Percentiles rank a stretch among this genome's conserved stretches.
Evolutionary conservation across 2,113 vertebrate species (phyloP).

Genomic region (Caracal caracal): DNA sequence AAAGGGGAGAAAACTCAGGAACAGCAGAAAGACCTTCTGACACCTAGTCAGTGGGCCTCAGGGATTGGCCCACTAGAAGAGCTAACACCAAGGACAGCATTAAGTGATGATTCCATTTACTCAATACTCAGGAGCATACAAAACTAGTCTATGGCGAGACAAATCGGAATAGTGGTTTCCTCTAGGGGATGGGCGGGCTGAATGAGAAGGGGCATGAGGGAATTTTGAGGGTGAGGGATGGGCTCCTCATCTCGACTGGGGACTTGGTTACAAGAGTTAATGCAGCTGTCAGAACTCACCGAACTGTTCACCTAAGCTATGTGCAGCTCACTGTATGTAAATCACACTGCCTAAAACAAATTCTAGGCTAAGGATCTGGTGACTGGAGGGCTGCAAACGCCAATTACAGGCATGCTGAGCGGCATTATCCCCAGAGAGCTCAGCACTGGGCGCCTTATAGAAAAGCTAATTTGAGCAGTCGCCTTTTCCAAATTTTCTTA

Average conservation of each 20-base stretch:
- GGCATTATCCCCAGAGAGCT: conserved; percentile 52
- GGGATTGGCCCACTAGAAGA: background rate
- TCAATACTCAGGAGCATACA: background rate
- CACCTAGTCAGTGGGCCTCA: background rate
- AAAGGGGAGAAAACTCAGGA: background rate
- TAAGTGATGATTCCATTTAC: background rate
- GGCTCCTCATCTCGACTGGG: background rate
- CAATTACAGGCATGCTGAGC: conserved; percentile 46
- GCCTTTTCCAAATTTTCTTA: conserved; percentile 53
- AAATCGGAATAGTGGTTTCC: background rate
- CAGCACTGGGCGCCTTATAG: conserved; percentile 31
- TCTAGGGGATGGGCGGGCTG: background rate
- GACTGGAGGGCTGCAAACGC: conserved; percentile 36
- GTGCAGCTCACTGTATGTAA: conserved; percentile 48
- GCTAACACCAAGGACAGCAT: background rate
- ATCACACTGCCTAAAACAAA: conserved; percentile 64
- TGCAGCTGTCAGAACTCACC: conserved; percentile 30
- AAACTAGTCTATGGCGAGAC: background rate
- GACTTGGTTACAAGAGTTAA: background rate
- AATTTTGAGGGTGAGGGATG: background rate
- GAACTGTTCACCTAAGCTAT: conserved; percentile 42
- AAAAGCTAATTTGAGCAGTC: conserved; percentile 59
- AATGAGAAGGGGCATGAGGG: background rate
- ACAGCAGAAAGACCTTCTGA: background rate
- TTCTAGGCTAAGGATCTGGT: conserved; percentile 50